A percentile compares a stretch with the other conserved stretches of the same genome.
These are phyloP conservation scores for Phortica variegata DNA, from an alignment of 1,140 invertebrate genomes.

Conservation along the genomic window DNA sequence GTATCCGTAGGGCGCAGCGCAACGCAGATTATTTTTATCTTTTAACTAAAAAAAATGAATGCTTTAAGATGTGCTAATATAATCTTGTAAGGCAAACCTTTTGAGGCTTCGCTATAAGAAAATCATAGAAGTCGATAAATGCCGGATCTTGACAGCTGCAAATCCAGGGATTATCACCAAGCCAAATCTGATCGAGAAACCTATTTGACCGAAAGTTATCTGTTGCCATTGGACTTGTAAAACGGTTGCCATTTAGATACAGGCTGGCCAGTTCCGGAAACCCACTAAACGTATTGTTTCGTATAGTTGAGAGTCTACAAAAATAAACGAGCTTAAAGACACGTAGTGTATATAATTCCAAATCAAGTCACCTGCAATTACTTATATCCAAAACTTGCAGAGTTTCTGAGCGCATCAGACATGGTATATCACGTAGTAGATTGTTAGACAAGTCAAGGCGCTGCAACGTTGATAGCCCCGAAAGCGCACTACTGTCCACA, in stretches of 20 bases:
- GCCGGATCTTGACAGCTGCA: slow-evolving; percentile 65
- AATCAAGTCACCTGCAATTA: slow-evolving; percentile 41
- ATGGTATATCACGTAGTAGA: slow-evolving; percentile 61
- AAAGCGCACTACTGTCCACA: slow-evolving; percentile 60
- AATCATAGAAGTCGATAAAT: slow-evolving; percentile 64
- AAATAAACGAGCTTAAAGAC: background rate
- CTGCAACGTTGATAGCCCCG: slow-evolving; percentile 59
- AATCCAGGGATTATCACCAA: slow-evolving; percentile 72
- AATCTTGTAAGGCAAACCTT: slow-evolving; percentile 58
- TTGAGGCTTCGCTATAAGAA: slow-evolving; percentile 61
- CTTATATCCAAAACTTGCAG: slow-evolving; percentile 64
- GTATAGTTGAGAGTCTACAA: slow-evolving; percentile 29
- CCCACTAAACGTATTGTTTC: slow-evolving; percentile 60
- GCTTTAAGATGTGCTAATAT: background rate
- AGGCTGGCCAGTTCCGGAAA: slow-evolving; percentile 61
- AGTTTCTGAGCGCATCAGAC: slow-evolving; percentile 60
- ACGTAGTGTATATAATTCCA: background rate
- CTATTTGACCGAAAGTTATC: slow-evolving; percentile 64
- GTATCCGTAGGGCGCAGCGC: slow-evolving; percentile 63
- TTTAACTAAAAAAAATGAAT: slow-evolving; percentile 21
- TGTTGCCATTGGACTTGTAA: slow-evolving; percentile 63
- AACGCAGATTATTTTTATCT: slow-evolving; percentile 57
- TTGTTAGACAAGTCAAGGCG: slow-evolving; percentile 64
- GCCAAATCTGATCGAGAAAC: slow-evolving; percentile 60
- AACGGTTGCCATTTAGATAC: slow-evolving; percentile 67